phyloP scores from a whole-genome alignment of 2,797 vertebrate genomes.

The Notolepis coatsorum region DNA sequence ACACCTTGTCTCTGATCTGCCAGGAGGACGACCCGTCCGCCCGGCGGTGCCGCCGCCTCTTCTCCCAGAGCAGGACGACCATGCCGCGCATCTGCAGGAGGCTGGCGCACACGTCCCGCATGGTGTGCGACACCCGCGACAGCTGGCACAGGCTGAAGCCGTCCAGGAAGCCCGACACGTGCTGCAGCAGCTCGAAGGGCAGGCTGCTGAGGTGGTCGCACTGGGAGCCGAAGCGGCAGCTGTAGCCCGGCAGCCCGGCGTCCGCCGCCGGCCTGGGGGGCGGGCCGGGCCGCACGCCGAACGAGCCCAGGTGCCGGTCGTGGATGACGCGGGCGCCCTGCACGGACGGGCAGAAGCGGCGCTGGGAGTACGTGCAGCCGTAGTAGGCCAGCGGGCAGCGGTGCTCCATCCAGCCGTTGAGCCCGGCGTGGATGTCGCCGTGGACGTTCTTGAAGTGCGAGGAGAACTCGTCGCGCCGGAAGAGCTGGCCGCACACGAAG shows the following conservation, averaged over 20 bases:
- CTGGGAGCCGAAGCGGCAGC: conserved; percentile 72
- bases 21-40: conserved; percentile 89
- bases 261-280: conserved; percentile 77
- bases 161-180: conserved; percentile 94
- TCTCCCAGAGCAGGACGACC: conserved; percentile 97
- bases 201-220: conserved; percentile 92
- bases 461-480: conserved; percentile 96
- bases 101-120: conserved; percentile 96
- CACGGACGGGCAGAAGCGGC: conserved; percentile 95
- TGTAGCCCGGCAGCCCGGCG: conserved; percentile 70
- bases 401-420: conserved; percentile 99
- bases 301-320: conserved; percentile 94
- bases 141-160: conserved; percentile 98
- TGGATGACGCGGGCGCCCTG: conserved; percentile 97
- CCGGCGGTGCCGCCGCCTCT: conserved; percentile 85
- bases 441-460: conserved; percentile 99
- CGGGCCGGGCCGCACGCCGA: conserved; percentile 91
- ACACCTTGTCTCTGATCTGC: conserved; percentile 98
- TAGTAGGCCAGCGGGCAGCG: conserved; percentile 98
- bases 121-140: conserved; percentile 91
- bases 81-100: conserved; percentile 96
- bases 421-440: conserved; percentile 97
- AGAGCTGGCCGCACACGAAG: conserved; percentile 98
- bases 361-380: conserved; percentile 97
- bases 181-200: conserved; percentile 95